phyloP scores from a whole-genome alignment of 2,888 invertebrate species.

The Melolontha melolontha region DNA sequence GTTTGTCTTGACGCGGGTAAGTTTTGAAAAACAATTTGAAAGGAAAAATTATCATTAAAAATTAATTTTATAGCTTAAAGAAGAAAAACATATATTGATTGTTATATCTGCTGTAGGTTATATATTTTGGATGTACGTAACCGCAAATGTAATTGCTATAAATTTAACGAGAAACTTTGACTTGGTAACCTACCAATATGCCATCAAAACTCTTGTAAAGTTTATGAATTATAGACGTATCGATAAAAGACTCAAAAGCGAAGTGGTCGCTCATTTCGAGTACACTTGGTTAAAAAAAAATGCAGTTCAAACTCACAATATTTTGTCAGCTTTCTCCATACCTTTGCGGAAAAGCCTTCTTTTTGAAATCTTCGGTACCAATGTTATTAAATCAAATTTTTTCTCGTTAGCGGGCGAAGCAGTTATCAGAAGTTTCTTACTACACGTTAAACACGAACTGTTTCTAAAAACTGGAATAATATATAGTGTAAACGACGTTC shows the following conservation, averaged over 20 bases:
- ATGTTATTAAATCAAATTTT: constrained; percentile 41
- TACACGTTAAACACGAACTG: constrained; percentile 41
- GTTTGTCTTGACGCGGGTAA: constrained; percentile 9
- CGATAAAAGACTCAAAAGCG: constrained; percentile 46
- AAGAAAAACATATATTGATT: constrained; percentile 21
- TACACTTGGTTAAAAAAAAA: constrained; percentile 50
- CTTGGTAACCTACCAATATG: constrained; percentile 49
- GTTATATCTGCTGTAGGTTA: constrained; percentile 13
- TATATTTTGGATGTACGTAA: constrained; percentile 37
- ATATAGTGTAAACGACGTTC: constrained; percentile 49
- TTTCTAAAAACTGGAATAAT: constrained; percentile 43
- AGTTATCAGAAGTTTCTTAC: constrained; percentile 44
- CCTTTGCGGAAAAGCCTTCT: constrained; percentile 48
- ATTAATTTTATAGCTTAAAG: constrained; percentile 1
- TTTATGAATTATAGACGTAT: constrained; percentile 50
- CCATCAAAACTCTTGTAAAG: constrained; percentile 49
- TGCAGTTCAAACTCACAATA: constrained; percentile 35
- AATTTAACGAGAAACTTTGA: constrained; percentile 44
- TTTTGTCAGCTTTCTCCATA: constrained; percentile 42
- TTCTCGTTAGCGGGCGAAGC: constrained; percentile 43
- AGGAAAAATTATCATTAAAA: too few relatives aligned
- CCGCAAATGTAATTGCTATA: constrained; percentile 41
- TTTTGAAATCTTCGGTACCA: constrained; percentile 45
- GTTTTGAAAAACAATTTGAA: not conserved
- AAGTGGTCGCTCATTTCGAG: constrained; percentile 52